Conservation (phyloP, 2,113 vertebrate genomes). For the Crotophaga sulcirostris region DNA sequence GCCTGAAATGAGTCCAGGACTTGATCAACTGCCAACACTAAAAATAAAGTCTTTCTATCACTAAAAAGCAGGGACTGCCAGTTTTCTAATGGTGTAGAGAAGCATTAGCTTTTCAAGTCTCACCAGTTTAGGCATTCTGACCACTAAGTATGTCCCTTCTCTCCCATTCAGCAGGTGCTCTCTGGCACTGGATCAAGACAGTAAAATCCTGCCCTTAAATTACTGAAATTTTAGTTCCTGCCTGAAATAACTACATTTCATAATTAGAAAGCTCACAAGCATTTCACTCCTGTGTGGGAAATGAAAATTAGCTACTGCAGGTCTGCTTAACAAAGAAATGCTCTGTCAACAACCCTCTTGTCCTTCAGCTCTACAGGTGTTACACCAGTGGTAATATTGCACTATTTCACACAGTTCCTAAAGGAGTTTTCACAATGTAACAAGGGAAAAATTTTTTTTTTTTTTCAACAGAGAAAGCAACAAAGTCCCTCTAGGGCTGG, state of each 20-base stretch:
- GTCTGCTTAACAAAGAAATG: not conserved
- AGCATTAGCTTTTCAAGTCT: constrained; percentile 29
- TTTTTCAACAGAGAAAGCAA: not conserved
- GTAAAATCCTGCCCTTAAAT: constrained; percentile 16
- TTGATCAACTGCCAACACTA: constrained; percentile 17
- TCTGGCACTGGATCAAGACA: constrained; percentile 14
- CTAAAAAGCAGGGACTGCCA: constrained; percentile 44
- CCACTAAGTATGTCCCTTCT: constrained; percentile 9
- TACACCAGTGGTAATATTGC: not conserved
- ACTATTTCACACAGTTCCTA: not conserved
- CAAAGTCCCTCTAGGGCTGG: not conserved
- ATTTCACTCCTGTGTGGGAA: not conserved
- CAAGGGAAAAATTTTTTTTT: not conserved
- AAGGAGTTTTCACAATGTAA: not conserved
- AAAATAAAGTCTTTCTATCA: constrained; percentile 65
- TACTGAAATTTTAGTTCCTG: constrained; percentile 2
- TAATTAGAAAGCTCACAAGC: constrained; percentile 21
- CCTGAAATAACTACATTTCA: not conserved
- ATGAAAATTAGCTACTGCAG: not conserved
- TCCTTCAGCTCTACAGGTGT: not conserved
- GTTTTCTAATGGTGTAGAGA: constrained; percentile 6
- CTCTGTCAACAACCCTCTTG: not conserved
- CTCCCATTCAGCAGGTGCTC: not conserved
- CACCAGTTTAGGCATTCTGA: constrained; percentile 42
- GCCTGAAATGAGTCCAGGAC: constrained; percentile 6